Evolutionary conservation across 2,888 invertebrate species (phyloP).

Genomic region (Chironomus tentans): DNA sequence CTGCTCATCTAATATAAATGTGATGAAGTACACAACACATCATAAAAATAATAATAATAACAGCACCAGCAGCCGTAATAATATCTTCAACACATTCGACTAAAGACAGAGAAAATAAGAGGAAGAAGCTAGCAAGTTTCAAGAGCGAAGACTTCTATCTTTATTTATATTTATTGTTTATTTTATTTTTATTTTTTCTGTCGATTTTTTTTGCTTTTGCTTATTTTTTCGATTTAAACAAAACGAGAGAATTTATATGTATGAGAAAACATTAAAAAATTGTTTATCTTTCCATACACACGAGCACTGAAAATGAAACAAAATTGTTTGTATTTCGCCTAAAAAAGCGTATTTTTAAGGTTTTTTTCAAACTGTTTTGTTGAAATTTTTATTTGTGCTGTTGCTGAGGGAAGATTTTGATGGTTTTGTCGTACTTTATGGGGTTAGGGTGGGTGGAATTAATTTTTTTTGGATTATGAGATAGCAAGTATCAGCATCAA

Average conservation of each 20-base stretch:
- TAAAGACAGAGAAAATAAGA: neutral
- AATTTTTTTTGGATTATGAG: no score
- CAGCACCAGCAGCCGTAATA: no score
- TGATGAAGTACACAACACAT: no score
- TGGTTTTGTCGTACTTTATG: no score
- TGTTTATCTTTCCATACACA: conserved; percentile 23
- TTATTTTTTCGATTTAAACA: conserved; percentile 23
- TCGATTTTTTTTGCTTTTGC: conserved; percentile 10
- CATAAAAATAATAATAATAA: no score
- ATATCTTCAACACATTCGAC: no score
- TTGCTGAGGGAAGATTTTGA: neutral
- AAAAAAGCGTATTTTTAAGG: neutral
- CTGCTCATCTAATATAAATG: no score
- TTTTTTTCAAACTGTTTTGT: neutral
- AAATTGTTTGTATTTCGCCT: conserved; percentile 20
- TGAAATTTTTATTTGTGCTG: neutral
- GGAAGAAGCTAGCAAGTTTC: no score
- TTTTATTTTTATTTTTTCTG: conserved; percentile 24
- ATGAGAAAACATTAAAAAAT: conserved; percentile 21
- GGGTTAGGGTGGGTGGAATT: no score
- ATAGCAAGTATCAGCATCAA: no score
- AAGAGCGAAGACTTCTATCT: neutral
- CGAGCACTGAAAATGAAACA: neutral
- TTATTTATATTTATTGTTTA: conserved; percentile 20
- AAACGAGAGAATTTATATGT: neutral